Evolutionary conservation across 2,888 invertebrate species (phyloP).

Genomic region (Torymus auratus): DNA sequence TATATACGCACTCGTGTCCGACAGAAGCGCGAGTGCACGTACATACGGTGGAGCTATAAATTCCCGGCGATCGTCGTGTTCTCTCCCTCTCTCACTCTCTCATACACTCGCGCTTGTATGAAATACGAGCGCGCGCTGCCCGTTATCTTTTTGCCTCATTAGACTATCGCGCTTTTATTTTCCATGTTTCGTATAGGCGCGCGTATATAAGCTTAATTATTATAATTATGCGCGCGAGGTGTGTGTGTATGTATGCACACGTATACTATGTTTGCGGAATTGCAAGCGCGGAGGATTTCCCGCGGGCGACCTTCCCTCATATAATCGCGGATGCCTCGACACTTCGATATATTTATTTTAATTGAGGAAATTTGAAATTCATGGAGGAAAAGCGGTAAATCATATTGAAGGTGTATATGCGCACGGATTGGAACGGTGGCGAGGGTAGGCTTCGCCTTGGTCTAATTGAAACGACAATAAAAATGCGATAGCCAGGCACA

Average conservation of each 20-base stretch:
- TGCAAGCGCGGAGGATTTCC: neutral
- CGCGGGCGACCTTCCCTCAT: conserved; percentile 16
- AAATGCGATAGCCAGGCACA: neutral
- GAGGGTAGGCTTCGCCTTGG: conserved; percentile 39
- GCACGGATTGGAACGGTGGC: neutral
- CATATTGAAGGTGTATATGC: neutral
- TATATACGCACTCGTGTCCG: neutral
- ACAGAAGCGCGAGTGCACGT: conserved; percentile 29
- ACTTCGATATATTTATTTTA: conserved; percentile 8
- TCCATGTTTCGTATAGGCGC: conserved; percentile 5
- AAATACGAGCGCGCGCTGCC: conserved; percentile 42
- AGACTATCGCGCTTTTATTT: conserved; percentile 50
- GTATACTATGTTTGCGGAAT: conserved; percentile 16
- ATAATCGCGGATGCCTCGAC: conserved; percentile 37
- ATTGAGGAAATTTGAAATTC: conserved; percentile 32
- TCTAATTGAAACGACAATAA: conserved; percentile 41
- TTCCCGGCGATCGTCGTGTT: neutral
- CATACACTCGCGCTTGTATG: conserved; percentile 25
- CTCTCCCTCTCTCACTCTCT: too few species aligned
- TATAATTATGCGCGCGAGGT: conserved; percentile 29
- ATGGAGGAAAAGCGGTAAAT: conserved; percentile 34
- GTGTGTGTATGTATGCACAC: neutral
- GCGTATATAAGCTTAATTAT: conserved; percentile 32
- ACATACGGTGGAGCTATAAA: conserved; percentile 35
- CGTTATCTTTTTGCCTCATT: conserved; percentile 45